Conservation (phyloP, 1,140 invertebrate genomes). For the Macrotrachela quadricornifera region DNA sequence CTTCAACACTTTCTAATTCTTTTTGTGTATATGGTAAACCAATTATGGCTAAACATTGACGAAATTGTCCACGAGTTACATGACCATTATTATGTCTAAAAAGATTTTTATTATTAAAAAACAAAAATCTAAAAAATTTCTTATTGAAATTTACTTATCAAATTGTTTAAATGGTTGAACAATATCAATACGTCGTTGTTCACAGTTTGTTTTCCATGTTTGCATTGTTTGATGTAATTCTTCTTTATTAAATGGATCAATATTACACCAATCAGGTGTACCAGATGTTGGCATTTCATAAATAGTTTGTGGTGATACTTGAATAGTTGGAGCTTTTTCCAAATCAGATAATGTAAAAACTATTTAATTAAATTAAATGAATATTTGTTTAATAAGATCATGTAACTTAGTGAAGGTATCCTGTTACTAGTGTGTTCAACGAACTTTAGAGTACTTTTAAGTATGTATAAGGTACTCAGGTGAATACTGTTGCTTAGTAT, state of each 20-base stretch:
- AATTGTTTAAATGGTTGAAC: constrained; percentile 28
- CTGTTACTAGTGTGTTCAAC: no score
- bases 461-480: not conserved
- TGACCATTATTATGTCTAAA: constrained; percentile 26
- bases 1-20: constrained; percentile 20
- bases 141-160: constrained; percentile 10
- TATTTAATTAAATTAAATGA: constrained; percentile 8
- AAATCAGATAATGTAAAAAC: constrained; percentile 26
- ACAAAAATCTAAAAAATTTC: not conserved
- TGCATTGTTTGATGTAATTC: constrained; percentile 20
- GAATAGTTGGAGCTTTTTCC: constrained; percentile 20
- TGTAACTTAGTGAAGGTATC: no score
- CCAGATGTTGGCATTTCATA: constrained; percentile 27
- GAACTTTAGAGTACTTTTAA: no score
- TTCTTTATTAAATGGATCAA: constrained; percentile 12
- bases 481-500: no score
- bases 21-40: constrained; percentile 17
- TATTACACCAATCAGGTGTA: constrained; percentile 20
- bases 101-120: not conserved
- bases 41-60: constrained; percentile 24
- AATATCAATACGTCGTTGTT: constrained; percentile 20
- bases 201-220: constrained; percentile 15
- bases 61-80: constrained; percentile 24
- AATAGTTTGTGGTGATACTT: constrained; percentile 20
- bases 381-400: no score